phyloP scores from a whole-genome alignment of 2,888 invertebrate genomes.

The Salpingus planirostris region DNA sequence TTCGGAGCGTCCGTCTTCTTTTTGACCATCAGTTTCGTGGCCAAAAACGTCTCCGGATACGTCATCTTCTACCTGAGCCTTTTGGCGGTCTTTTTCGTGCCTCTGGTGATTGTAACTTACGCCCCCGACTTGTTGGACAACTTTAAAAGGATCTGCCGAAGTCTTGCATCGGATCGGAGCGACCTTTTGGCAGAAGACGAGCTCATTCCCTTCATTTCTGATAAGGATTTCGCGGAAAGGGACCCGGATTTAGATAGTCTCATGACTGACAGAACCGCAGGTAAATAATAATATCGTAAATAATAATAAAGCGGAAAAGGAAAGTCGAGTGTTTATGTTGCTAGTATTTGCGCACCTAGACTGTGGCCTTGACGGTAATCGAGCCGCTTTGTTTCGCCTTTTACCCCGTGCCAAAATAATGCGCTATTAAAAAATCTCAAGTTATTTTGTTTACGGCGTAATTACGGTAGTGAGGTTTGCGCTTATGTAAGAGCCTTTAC shows the following conservation, averaged over 20 bases:
- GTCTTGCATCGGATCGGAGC: too few species aligned
- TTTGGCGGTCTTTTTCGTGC: constrained; percentile 28
- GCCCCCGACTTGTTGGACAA: constrained; percentile 24
- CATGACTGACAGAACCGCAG: constrained; percentile 35
- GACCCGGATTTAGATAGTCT: constrained; percentile 34
- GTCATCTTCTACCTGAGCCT: constrained; percentile 28
- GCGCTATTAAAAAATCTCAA: too few species aligned
- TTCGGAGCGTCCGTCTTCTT: constrained; percentile 33
- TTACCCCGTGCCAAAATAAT: too few species aligned
- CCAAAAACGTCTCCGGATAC: constrained; percentile 35
- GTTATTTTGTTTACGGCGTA: too few species aligned
- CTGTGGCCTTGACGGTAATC: too few species aligned
- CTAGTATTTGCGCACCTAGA: too few species aligned
- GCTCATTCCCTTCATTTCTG: constrained; percentile 35
- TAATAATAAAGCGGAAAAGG: too few species aligned
- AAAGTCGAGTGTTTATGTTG: too few species aligned
- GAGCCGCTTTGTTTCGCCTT: too few species aligned
- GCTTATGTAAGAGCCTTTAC: too few species aligned
- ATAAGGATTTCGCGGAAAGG: constrained; percentile 26
- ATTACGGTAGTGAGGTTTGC: too few species aligned
- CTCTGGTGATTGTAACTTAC: constrained; percentile 23
- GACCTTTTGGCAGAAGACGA: constrained; percentile 37
- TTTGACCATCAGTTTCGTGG: constrained; percentile 31
- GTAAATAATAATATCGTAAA: too few species aligned
- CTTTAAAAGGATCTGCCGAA: constrained; percentile 21